These are phyloP conservation scores for Eurystomus gularis DNA, from an alignment of 2,113 vertebrate genomes.

Conservation along the genomic window DNA sequence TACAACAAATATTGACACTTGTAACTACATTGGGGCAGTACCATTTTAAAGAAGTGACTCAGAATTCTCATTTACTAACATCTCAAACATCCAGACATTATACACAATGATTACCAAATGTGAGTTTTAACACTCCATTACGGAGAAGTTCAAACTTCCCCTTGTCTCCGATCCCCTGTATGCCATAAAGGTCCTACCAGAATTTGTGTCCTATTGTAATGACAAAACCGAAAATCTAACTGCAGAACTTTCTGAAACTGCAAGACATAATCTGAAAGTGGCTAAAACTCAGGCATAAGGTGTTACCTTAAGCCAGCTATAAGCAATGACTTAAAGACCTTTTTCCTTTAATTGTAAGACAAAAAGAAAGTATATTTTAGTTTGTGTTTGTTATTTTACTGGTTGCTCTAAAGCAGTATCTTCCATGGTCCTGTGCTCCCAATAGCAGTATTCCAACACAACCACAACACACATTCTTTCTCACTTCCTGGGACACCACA, in stretches of 20 bases:
- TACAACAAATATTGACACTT: not conserved
- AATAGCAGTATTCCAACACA: not conserved
- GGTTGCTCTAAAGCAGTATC: not conserved
- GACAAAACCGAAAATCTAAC: not conserved
- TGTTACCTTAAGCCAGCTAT: not conserved
- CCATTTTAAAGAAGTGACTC: not conserved
- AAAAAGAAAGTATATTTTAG: not conserved
- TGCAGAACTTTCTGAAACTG: not conserved
- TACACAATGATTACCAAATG: not conserved
- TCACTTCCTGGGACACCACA: not conserved
- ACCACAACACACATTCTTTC: not conserved
- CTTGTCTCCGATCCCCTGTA: not conserved
- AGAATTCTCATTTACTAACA: not conserved
- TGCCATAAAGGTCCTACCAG: not conserved
- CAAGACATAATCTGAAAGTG: not conserved
- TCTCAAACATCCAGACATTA: not conserved
- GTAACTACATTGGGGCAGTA: not conserved
- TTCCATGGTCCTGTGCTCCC: not conserved
- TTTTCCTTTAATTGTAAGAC: not conserved
- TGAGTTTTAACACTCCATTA: not conserved
- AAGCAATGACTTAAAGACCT: not conserved
- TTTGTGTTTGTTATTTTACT: not conserved
- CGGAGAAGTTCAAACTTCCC: not conserved
- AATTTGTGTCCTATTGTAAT: fast-evolving
- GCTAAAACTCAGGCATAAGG: not conserved